A percentile compares a stretch with the other conserved stretches of the same genome.
Evolutionary conservation across 2,113 vertebrate species (phyloP).

Genomic region (Oreotragus oreotragus): DNA sequence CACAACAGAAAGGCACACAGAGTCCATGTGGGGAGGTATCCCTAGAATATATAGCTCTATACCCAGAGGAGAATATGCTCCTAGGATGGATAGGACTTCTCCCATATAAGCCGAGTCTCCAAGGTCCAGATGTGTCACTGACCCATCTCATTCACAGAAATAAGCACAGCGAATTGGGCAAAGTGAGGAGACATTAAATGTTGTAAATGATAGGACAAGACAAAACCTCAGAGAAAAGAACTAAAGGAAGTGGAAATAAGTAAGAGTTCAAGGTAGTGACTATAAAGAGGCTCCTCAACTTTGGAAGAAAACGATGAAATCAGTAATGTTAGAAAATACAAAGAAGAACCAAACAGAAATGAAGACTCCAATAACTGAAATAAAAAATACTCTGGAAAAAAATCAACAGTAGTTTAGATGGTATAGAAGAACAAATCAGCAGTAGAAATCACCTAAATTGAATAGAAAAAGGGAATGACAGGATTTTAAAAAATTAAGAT

Average conservation of each 20-base stretch:
- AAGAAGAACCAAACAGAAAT: background rate
- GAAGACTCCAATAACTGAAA: background rate
- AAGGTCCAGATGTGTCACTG: background rate
- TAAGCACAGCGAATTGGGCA: background rate
- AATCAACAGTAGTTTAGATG: background rate
- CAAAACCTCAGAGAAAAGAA: background rate
- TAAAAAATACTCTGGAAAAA: background rate
- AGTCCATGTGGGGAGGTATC: background rate
- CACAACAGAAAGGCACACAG: background rate
- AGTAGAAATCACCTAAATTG: background rate
- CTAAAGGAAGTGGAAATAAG: background rate
- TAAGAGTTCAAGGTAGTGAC: background rate
- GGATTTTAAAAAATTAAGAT: background rate
- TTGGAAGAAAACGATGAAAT: background rate
- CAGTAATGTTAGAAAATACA: background rate
- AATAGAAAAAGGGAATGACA: background rate
- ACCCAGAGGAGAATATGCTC: background rate
- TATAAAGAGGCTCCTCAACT: background rate
- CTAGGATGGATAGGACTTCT: background rate
- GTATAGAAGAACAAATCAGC: background rate
- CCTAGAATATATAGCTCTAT: background rate
- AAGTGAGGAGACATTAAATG: background rate
- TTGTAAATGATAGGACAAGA: background rate
- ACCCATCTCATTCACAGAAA: background rate
- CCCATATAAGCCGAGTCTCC: background rate